Percentiles rank a stretch among this genome's conserved stretches.
phyloP scores from a whole-genome alignment of 2,888 invertebrate species.

The Stenodera caucasica region DNA sequence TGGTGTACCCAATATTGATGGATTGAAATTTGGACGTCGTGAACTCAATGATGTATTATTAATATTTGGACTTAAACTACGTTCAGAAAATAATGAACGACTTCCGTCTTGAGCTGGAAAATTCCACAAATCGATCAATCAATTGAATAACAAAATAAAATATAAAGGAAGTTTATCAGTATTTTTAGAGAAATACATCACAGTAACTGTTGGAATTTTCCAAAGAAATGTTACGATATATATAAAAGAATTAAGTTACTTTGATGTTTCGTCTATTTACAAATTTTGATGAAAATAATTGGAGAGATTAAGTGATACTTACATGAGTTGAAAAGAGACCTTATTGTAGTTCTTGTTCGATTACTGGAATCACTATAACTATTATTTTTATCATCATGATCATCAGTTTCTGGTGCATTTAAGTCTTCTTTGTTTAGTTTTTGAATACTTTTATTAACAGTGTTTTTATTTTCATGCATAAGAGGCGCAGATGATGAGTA shows the following conservation, averaged over 20 bases:
- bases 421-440: conserved; percentile 24
- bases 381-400: not conserved
- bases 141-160: too few relatives aligned
- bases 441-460: conserved; percentile 10
- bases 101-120: conserved; percentile 30
- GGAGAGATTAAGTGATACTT: conserved; percentile 32
- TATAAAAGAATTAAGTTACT: too few relatives aligned
- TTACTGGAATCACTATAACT: conserved; percentile 1
- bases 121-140: not conserved
- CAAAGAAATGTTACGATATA: too few relatives aligned
- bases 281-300: too few relatives aligned
- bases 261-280: too few relatives aligned
- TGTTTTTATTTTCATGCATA: not conserved
- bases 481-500: conserved; percentile 54
- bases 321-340: conserved; percentile 43
- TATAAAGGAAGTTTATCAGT: too few relatives aligned
- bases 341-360: conserved; percentile 18
- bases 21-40: conserved; percentile 58
- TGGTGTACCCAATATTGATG: conserved; percentile 53
- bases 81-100: conserved; percentile 52
- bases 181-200: too few relatives aligned
- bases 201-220: too few relatives aligned
- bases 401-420: conserved; percentile 15
- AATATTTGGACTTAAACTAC: conserved; percentile 46
- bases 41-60: conserved; percentile 54